Percentiles rank a stretch among this genome's conserved stretches.
phyloP scores from a whole-genome alignment of 2,888 invertebrate genomes.

The Rhagonycha fulva region DNA sequence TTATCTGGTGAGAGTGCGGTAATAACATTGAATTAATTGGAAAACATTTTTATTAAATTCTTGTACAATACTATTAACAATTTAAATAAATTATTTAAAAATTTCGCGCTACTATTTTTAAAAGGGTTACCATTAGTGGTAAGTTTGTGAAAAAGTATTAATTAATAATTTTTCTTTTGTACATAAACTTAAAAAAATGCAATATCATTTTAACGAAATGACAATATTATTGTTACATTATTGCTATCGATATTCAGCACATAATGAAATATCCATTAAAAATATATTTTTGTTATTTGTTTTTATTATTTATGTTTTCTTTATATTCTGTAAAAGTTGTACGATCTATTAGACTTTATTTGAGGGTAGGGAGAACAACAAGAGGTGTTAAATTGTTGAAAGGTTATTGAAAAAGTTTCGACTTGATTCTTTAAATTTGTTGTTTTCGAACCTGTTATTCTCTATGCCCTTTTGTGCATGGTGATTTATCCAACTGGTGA shows the following conservation, averaged over 20 bases:
- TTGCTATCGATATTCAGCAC: slow-evolving; percentile 13
- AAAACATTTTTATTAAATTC: slow-evolving; percentile 30
- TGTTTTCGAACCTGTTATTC: not conserved
- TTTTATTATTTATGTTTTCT: not conserved
- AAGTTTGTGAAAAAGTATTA: slow-evolving; percentile 18
- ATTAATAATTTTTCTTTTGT: slow-evolving; percentile 34
- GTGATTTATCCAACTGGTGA: not conserved
- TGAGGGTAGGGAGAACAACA: not conserved
- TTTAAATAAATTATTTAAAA: slow-evolving; percentile 30
- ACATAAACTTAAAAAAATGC: slow-evolving; percentile 31
- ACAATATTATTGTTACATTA: slow-evolving; percentile 38
- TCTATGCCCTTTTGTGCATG: not conserved
- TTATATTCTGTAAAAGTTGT: not conserved
- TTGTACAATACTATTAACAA: slow-evolving; percentile 35
- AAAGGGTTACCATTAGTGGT: slow-evolving; percentile 12
- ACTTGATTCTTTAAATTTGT: not conserved
- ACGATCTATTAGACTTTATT: not conserved
- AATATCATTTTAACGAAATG: slow-evolving; percentile 41
- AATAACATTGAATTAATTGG: slow-evolving; percentile 27
- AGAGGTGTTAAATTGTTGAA: not conserved
- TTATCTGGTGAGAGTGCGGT: slow-evolving; percentile 3
- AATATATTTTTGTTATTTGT: not conserved
- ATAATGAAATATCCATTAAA: not conserved
- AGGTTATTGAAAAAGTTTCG: not conserved
- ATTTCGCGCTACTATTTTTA: slow-evolving; percentile 14